Evolutionary conservation across 2,797 vertebrate species (phyloP).

Genomic region (Onychomys torridus): DNA sequence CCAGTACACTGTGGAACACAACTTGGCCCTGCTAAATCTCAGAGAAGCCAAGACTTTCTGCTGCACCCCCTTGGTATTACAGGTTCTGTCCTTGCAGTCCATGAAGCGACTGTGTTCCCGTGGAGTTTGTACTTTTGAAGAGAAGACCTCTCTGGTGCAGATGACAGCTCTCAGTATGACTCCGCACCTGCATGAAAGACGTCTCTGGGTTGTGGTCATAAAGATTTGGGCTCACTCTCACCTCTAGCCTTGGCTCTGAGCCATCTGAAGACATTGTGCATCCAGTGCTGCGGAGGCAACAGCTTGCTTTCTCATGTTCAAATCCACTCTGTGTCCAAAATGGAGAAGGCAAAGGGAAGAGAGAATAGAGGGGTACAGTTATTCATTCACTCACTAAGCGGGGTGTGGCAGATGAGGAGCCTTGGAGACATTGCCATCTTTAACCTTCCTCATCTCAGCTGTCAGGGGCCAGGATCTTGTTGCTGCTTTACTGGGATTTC

Average conservation of each 20-base stretch:
- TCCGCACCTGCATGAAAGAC: not conserved
- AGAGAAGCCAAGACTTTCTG: not conserved
- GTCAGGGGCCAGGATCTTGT: not conserved
- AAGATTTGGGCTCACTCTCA: not conserved
- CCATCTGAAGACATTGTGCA: not conserved
- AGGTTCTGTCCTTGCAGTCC: not conserved
- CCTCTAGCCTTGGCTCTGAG: not conserved
- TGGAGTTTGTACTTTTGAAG: not conserved
- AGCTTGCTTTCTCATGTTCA: not conserved
- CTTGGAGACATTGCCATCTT: not conserved
- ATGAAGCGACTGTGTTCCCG: not conserved
- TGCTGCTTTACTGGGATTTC: not conserved
- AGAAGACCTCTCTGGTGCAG: not conserved
- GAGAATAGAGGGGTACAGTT: not conserved
- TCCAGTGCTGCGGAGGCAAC: not conserved
- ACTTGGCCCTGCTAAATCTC: not conserved
- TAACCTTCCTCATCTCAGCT: fast-evolving
- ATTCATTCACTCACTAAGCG: not conserved
- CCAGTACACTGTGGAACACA: not conserved
- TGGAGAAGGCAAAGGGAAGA: not conserved
- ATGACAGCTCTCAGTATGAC: not conserved
- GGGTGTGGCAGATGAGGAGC: not conserved
- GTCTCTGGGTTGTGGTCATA: not conserved
- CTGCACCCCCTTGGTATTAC: not conserved
- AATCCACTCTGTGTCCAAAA: not conserved